These are phyloP conservation scores for Ceyx melanurus DNA, from an alignment of 2,113 vertebrate species.

Conservation along the genomic window DNA sequence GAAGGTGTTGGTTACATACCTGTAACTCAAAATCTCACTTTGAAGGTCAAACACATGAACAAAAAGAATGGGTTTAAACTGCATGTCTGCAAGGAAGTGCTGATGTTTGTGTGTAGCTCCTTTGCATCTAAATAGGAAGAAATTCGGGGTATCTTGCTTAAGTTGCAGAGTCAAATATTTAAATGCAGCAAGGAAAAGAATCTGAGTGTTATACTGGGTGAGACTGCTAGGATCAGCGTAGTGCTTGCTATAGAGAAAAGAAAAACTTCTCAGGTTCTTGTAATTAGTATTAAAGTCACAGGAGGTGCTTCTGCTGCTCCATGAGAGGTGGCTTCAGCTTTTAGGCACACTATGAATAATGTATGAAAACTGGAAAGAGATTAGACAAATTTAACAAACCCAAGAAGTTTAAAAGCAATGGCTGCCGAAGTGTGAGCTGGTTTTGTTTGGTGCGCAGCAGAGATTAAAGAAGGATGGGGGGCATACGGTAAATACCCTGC, in stretches of 20 bases:
- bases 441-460: not conserved
- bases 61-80: not conserved
- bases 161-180: not conserved
- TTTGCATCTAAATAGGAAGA: not conserved
- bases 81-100: not conserved
- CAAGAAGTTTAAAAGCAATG: not conserved
- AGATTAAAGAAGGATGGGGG: not conserved
- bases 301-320: not conserved
- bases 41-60: not conserved
- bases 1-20: not conserved
- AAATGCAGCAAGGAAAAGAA: not conserved
- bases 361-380: not conserved
- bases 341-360: not conserved
- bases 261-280: not conserved
- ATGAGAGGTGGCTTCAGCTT: not conserved
- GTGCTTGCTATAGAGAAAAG: not conserved
- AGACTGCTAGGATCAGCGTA: not conserved
- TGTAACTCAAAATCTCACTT: not conserved
- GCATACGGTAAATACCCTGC: not conserved
- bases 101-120: not conserved
- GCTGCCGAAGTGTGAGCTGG: not conserved
- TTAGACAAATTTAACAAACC: not conserved
- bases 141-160: not conserved
- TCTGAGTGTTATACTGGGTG: not conserved
- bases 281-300: not conserved